These are phyloP conservation scores for Andricus quercusramuli DNA, from an alignment of 2,888 invertebrate species.

Conservation along the genomic window DNA sequence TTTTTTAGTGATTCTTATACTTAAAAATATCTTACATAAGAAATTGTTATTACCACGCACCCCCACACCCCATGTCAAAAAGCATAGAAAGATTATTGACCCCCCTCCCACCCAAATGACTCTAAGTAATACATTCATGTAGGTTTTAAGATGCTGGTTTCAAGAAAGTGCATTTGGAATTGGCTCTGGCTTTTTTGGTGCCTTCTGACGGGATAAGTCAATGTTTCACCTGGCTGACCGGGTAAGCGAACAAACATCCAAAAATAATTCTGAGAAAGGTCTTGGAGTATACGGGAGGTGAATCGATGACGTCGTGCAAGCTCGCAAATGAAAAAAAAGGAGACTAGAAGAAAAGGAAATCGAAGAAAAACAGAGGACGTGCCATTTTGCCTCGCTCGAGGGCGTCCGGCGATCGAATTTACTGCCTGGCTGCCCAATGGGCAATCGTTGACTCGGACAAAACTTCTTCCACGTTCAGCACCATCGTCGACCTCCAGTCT, in stretches of 20 bases:
- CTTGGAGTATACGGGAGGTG: conserved; percentile 26
- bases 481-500: conserved; percentile 50
- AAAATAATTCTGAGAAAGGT: conserved; percentile 49
- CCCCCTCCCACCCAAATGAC: too few relatives aligned
- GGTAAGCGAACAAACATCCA: conserved; percentile 56
- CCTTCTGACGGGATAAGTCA: conserved; percentile 22
- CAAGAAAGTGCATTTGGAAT: background rate
- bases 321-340: conserved; percentile 52
- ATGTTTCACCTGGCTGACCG: conserved; percentile 28
- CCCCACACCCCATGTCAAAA: too few relatives aligned
- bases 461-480: conserved; percentile 55
- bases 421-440: conserved; percentile 67
- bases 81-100: too few relatives aligned
- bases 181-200: background rate
- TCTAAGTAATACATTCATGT: too few relatives aligned
- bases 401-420: conserved; percentile 69
- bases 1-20: too few relatives aligned
- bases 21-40: too few relatives aligned
- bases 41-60: too few relatives aligned
- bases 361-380: conserved; percentile 62
- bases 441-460: conserved; percentile 60
- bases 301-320: conserved; percentile 59
- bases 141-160: too few relatives aligned
- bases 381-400: conserved; percentile 66
- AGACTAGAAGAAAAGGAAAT: conserved; percentile 55